A percentile compares a stretch with the other conserved stretches of the same genome.
These are phyloP conservation scores for Smithornis capensis DNA, from an alignment of 2,113 vertebrate species.

Conservation along the genomic window DNA sequence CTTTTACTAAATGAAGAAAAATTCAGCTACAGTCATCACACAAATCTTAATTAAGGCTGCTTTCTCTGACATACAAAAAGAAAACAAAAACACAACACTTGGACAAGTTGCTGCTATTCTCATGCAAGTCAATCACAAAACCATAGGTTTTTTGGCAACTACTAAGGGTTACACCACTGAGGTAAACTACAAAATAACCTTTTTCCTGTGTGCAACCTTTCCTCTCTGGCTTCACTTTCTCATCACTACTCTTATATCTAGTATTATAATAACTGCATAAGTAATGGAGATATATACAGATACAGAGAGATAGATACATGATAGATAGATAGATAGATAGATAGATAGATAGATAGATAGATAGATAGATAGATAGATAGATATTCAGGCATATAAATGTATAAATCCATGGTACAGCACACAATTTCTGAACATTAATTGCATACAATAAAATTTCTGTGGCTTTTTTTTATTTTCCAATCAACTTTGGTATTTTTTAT, in stretches of 20 bases:
- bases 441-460: background rate
- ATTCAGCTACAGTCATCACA: conserved; percentile 28
- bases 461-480: background rate
- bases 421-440: background rate
- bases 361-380: too few relatives aligned
- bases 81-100: conserved; percentile 5
- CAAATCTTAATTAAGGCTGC: conserved; percentile 50
- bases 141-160: background rate
- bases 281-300: background rate
- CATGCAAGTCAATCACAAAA: background rate
- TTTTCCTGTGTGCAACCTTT: background rate
- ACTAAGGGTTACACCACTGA: background rate
- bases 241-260: background rate
- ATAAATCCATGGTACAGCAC: background rate
- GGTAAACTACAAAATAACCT: background rate
- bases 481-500: background rate
- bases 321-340: too few relatives aligned
- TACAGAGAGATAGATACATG: too few relatives aligned
- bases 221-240: background rate
- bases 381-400: background rate
- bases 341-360: too few relatives aligned
- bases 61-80: conserved; percentile 14
- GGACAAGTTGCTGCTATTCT: background rate
- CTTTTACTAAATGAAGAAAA: conserved; percentile 36
- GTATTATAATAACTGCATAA: background rate